These are phyloP conservation scores for Pseudocheirus occidentalis DNA, from an alignment of 2,797 vertebrate species.

Conservation along the genomic window DNA sequence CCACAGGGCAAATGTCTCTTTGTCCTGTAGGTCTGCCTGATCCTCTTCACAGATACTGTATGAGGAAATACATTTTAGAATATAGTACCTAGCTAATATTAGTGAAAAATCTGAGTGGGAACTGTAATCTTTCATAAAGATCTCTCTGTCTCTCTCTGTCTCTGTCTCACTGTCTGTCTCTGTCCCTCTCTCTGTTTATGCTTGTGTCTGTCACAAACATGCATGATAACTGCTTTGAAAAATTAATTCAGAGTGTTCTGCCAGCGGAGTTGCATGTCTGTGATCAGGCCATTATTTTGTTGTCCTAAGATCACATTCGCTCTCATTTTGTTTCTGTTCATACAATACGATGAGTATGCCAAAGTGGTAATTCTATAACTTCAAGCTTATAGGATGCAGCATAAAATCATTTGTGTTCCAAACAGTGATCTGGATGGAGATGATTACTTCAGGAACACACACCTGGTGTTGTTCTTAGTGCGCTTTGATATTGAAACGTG, in stretches of 20 bases:
- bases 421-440: background rate
- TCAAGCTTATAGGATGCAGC: background rate
- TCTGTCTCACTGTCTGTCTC: background rate
- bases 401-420: background rate
- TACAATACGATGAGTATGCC: background rate
- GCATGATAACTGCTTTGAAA: background rate
- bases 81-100: background rate
- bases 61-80: background rate
- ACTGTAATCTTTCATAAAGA: background rate
- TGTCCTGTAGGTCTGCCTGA: background rate
- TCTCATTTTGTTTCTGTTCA: background rate
- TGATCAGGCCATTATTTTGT: background rate
- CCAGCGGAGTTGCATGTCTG: background rate
- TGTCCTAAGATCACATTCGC: background rate
- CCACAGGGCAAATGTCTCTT: background rate
- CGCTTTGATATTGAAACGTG: background rate
- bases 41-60: background rate
- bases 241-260: background rate
- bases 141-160: background rate
- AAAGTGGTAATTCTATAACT: background rate
- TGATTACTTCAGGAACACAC: background rate
- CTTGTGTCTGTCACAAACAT: background rate
- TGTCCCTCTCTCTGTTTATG: too few relatives aligned
- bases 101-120: background rate
- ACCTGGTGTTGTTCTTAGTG: too few relatives aligned